These are phyloP conservation scores for Drosophila ironensis DNA, from an alignment of 1,140 invertebrate species.

Conservation along the genomic window DNA sequence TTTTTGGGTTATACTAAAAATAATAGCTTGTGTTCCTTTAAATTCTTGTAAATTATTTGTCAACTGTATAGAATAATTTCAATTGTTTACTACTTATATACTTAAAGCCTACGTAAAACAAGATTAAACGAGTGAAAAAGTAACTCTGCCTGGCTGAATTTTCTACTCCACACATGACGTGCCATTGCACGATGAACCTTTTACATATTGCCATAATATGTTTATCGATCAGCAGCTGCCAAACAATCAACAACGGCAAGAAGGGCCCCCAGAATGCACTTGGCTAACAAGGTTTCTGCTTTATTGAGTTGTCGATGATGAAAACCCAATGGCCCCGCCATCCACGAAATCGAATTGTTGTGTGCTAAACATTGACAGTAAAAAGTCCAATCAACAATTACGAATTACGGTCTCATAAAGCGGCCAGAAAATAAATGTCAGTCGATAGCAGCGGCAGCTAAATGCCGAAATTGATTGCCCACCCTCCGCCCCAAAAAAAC, in stretches of 20 bases:
- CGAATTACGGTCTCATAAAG: conserved; percentile 75
- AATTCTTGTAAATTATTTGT: conserved; percentile 70
- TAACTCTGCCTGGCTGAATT: neutral
- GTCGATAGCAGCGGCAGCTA: conserved; percentile 39
- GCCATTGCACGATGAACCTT: conserved; percentile 25
- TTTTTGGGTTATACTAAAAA: neutral
- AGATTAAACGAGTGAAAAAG: neutral
- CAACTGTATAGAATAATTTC: conserved; percentile 71
- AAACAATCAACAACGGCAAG: conserved; percentile 23
- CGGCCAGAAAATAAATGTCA: conserved; percentile 76
- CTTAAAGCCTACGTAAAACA: conserved; percentile 27
- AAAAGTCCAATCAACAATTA: conserved; percentile 75
- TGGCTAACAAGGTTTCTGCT: conserved; percentile 57
- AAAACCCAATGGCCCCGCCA: neutral
- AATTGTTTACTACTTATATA: conserved; percentile 37
- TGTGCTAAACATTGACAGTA: conserved; percentile 57
- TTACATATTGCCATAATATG: conserved; percentile 36
- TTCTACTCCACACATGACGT: conserved; percentile 13
- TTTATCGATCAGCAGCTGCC: conserved; percentile 69
- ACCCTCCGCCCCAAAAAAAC: too few relatives aligned
- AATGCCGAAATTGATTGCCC: conserved; percentile 56
- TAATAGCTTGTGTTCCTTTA: conserved; percentile 70
- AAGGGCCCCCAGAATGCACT: conserved; percentile 14
- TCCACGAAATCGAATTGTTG: conserved; percentile 14
- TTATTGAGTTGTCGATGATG: conserved; percentile 72